Evolutionary conservation across 2,888 invertebrate species (phyloP).

Genomic region (Heterodera filipjevi): DNA sequence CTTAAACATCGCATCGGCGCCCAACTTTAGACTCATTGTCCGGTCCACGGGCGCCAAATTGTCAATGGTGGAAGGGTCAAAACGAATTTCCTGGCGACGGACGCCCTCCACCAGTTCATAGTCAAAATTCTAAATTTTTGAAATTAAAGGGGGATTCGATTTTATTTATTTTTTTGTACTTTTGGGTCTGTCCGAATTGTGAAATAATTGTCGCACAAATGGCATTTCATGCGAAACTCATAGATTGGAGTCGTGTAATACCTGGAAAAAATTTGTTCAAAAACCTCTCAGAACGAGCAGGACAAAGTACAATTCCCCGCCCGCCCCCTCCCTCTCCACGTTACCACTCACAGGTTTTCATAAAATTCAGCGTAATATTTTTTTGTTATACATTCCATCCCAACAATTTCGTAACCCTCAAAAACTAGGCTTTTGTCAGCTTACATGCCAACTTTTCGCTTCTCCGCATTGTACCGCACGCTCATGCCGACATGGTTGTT

Average conservation of each 20-base stretch:
- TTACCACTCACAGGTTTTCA: too few species aligned
- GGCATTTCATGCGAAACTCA: conserved; percentile 98
- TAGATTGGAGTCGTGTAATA: conserved; percentile 84
- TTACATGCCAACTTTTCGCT: conserved; percentile 84
- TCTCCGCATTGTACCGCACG: conserved; percentile 83
- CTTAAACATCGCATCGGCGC: conserved; percentile 96
- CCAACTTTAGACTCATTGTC: conserved; percentile 83
- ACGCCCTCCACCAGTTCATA: conserved; percentile 94
- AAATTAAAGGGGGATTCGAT: too few species aligned
- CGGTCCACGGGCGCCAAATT: conserved; percentile 75
- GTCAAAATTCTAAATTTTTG: conserved; percentile 82
- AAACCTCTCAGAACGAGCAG: too few species aligned
- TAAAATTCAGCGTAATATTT: too few species aligned
- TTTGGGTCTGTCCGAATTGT: conserved; percentile 96
- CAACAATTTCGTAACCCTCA: neutral
- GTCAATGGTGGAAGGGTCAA: conserved; percentile 94
- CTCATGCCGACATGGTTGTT: conserved; percentile 99
- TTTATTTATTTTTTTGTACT: too few species aligned
- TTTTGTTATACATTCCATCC: too few species aligned
- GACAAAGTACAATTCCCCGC: too few species aligned
- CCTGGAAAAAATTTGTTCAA: conserved; percentile 72
- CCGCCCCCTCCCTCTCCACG: too few species aligned
- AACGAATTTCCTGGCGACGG: conserved; percentile 91
- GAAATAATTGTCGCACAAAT: conserved; percentile 93
- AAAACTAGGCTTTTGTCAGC: conserved; percentile 32